These are phyloP conservation scores for Stichodactyla mertensii DNA, from an alignment of 64 coral and sea anemone genomes.

Conservation along the genomic window DNA sequence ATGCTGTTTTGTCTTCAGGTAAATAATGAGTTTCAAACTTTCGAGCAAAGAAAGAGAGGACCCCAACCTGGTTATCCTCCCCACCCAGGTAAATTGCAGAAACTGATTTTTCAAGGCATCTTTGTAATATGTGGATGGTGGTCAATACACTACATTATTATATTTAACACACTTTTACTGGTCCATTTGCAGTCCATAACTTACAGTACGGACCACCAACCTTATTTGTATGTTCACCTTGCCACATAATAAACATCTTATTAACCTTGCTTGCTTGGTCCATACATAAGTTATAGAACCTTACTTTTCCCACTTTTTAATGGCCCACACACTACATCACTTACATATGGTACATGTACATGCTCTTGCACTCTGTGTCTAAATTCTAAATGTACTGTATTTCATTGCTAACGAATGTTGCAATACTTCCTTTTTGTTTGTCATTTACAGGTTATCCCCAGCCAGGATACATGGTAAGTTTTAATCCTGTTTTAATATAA, in stretches of 20 bases:
- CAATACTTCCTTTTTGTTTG: background rate
- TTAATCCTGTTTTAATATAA: background rate
- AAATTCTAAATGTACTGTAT: too few relatives aligned
- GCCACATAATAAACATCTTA: too few relatives aligned
- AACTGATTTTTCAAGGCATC: background rate
- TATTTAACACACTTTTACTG: too few relatives aligned
- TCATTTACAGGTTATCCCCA: background rate
- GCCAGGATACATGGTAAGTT: background rate
- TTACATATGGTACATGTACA: background rate
- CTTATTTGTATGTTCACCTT: too few relatives aligned
- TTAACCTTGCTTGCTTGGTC: background rate
- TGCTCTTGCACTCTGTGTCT: too few relatives aligned
- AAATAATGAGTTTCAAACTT: conserved; percentile 77
- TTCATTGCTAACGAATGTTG: too few relatives aligned
- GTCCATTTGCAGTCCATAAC: too few relatives aligned
- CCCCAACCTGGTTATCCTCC: conserved; percentile 52
- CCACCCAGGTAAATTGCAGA: conserved; percentile 43
- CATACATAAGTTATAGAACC: too few relatives aligned
- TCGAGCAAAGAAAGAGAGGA: conserved; percentile 77
- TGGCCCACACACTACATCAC: background rate
- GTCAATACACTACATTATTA: background rate
- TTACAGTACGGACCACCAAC: too few relatives aligned
- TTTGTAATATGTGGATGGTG: background rate
- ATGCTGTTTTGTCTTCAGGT: conserved; percentile 38
- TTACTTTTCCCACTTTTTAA: too few relatives aligned